Evolutionary conservation across 2,797 vertebrate species (phyloP).

Genomic region (Myioborus miniatus): DNA sequence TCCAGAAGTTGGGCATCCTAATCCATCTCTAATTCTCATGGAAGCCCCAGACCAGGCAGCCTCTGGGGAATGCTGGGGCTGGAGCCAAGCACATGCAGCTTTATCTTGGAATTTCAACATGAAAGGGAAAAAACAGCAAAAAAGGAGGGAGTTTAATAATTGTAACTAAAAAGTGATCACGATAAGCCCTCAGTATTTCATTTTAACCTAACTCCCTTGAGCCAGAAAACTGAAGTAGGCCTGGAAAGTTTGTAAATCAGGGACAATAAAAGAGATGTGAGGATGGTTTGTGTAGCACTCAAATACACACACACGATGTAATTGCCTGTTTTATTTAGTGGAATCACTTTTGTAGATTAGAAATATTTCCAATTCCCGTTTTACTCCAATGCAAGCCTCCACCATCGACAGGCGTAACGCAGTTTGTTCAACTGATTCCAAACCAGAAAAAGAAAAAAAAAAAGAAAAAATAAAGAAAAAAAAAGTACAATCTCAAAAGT

Average conservation of each 20-base stretch:
- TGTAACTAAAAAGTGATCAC: neutral
- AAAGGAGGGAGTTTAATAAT: neutral
- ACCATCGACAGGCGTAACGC: conserved; percentile 84
- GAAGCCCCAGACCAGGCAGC: neutral
- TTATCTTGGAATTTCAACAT: neutral
- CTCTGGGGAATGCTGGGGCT: neutral
- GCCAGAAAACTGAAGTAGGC: neutral
- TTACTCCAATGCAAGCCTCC: conserved; percentile 66
- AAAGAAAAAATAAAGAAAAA: conserved; percentile 72
- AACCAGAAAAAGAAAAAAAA: conserved; percentile 77
- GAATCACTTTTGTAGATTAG: conserved; percentile 86
- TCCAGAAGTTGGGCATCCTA: neutral
- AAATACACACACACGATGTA: conserved; percentile 74
- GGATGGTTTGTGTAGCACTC: neutral
- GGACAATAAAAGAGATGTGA: neutral
- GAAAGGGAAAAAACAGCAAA: neutral
- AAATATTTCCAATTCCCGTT: conserved; percentile 78
- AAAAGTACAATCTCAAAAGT: conserved; percentile 82
- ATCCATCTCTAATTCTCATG: neutral
- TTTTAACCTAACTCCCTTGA: neutral
- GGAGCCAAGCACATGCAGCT: neutral
- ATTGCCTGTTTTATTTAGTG: conserved; percentile 92
- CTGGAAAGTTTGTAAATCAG: neutral
- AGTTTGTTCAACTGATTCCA: conserved; percentile 84
- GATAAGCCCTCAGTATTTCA: neutral